These are phyloP conservation scores for Rhabdophis nuchalis DNA, from an alignment of 2,797 vertebrate species.

Conservation along the genomic window DNA sequence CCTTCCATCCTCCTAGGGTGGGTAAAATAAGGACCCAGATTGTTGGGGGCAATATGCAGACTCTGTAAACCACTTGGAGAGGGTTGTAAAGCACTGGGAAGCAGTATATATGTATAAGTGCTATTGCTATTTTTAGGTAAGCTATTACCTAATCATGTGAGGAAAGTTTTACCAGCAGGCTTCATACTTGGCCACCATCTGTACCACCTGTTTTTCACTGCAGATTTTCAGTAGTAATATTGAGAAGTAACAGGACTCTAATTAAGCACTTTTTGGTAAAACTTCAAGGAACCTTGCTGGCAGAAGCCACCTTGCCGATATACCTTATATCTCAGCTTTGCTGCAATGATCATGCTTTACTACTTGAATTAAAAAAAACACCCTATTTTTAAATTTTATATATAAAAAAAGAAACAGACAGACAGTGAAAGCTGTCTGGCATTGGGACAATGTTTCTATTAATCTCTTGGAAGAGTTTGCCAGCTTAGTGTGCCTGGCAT, in stretches of 20 bases:
- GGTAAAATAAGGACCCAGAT: neutral
- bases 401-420: neutral
- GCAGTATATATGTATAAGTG: neutral
- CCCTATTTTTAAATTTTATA: neutral
- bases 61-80: neutral
- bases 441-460: neutral
- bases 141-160: neutral
- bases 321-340: fast-evolving
- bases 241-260: neutral
- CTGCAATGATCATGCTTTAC: neutral
- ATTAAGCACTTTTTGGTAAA: neutral
- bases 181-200: neutral
- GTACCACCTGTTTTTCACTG: neutral
- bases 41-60: neutral
- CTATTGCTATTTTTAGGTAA: too few species aligned
- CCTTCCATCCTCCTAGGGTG: neutral
- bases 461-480: neutral
- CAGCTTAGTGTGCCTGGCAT: neutral
- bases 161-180: neutral
- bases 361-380: neutral
- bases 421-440: neutral
- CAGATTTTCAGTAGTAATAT: neutral
- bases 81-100: neutral
- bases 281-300: neutral
- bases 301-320: neutral